A percentile compares a stretch with the other conserved stretches of the same genome.
Evolutionary conservation across 53 echinoderm and acorn worm genomes (phyloP).

Genomic region (Antedon mediterranea): DNA sequence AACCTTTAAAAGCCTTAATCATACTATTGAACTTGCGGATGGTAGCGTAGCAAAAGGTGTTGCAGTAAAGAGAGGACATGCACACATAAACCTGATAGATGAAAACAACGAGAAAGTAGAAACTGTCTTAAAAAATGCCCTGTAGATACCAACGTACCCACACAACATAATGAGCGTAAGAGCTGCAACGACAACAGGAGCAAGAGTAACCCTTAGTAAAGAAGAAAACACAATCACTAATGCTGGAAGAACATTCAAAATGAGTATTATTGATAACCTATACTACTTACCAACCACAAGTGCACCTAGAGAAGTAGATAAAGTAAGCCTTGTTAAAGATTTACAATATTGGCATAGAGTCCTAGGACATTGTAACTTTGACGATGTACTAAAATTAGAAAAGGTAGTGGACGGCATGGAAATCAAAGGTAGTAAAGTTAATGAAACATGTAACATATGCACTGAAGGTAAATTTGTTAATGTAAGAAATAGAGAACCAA

Average conservation of each 20-base stretch:
- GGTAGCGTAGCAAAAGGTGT: not conserved
- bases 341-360: not conserved
- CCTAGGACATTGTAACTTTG: not conserved
- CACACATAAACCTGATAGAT: not conserved
- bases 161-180: not conserved
- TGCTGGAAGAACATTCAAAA: not conserved
- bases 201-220: not conserved
- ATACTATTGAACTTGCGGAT: not conserved
- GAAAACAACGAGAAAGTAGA: not conserved
- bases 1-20: not conserved
- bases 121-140: not conserved
- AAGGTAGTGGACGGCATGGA: not conserved
- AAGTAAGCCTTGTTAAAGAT: no score
- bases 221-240: not conserved
- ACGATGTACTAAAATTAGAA: not conserved
- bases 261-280: not conserved
- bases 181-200: not conserved
- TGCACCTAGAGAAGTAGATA: not conserved
- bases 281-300: not conserved
- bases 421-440: not conserved
- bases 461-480: not conserved
- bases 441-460: not conserved
- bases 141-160: not conserved
- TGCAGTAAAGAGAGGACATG: not conserved
- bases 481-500: not conserved